Percentiles rank a stretch among this genome's conserved stretches.
Conservation (phyloP, 2,888 invertebrate species). For the Cepaea hortensis region DNA sequence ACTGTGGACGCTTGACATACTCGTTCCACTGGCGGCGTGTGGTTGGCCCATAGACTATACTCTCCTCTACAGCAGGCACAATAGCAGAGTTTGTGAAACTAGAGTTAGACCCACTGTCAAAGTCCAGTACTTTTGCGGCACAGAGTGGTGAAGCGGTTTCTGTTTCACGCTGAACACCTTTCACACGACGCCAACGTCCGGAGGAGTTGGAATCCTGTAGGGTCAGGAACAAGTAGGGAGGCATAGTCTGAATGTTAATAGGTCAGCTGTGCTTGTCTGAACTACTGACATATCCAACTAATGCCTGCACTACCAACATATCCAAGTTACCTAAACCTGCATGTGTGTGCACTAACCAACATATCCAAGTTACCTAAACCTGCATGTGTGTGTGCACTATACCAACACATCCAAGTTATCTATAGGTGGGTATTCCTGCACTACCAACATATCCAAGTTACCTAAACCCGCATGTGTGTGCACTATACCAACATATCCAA, state of each 20-base stretch:
- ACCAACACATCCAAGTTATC: not conserved
- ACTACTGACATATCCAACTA: not conserved
- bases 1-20: constrained; percentile 77
- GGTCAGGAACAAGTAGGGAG: not conserved
- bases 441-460: not conserved
- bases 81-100: constrained; percentile 57
- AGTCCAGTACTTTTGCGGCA: constrained; percentile 67
- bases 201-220: constrained; percentile 46
- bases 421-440: too few species aligned
- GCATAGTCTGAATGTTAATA: constrained; percentile 9
- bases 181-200: constrained; percentile 33
- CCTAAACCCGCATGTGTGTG: not conserved
- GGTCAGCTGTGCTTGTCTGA: not conserved
- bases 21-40: constrained; percentile 87
- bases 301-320: not conserved
- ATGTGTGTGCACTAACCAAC: not conserved
- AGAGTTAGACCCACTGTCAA: constrained; percentile 69
- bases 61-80: not conserved
- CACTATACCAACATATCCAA: not conserved
- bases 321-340: not conserved
- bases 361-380: not conserved
- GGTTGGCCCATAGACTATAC: constrained; percentile 81
- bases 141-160: constrained; percentile 42
- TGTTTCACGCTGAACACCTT: constrained; percentile 39
- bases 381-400: not conserved